phyloP scores from a whole-genome alignment of 2,888 invertebrate genomes.

The Synergus umbraculus region DNA sequence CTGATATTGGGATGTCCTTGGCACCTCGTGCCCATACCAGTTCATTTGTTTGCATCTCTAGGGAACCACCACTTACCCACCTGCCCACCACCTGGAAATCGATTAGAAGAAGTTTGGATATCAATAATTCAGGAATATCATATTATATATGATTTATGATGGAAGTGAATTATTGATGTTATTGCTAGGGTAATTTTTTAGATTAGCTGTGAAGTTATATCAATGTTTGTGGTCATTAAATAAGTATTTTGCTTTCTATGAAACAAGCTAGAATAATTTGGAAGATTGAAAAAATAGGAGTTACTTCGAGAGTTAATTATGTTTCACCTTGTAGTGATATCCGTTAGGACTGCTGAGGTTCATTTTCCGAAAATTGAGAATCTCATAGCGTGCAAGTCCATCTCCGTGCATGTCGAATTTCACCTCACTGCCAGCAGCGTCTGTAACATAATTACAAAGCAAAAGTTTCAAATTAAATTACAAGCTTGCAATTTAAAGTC shows the following conservation, averaged over 20 bases:
- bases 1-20: slow-evolving; percentile 81
- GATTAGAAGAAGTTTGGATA: background rate
- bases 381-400: slow-evolving; percentile 85
- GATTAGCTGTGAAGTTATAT: no score
- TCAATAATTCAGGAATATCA: slow-evolving; percentile 24
- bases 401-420: slow-evolving; percentile 86
- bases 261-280: no score
- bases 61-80: slow-evolving; percentile 79
- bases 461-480: slow-evolving; percentile 40
- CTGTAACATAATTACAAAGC: slow-evolving; percentile 75
- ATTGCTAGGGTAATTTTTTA: background rate
- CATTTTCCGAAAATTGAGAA: slow-evolving; percentile 84
- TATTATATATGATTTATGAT: background rate
- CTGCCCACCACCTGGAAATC: slow-evolving; percentile 80
- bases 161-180: slow-evolving; percentile 29
- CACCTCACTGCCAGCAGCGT: slow-evolving; percentile 83
- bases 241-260: no score
- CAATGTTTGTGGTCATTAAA: no score
- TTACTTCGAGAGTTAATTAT: background rate
- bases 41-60: slow-evolving; percentile 78
- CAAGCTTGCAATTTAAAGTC: slow-evolving; percentile 42
- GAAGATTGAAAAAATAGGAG: no score
- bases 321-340: slow-evolving; percentile 78
- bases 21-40: slow-evolving; percentile 80
- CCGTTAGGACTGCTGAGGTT: slow-evolving; percentile 75